phyloP scores from a whole-genome alignment of 2,888 invertebrate genomes.

The Ctena decussata region DNA sequence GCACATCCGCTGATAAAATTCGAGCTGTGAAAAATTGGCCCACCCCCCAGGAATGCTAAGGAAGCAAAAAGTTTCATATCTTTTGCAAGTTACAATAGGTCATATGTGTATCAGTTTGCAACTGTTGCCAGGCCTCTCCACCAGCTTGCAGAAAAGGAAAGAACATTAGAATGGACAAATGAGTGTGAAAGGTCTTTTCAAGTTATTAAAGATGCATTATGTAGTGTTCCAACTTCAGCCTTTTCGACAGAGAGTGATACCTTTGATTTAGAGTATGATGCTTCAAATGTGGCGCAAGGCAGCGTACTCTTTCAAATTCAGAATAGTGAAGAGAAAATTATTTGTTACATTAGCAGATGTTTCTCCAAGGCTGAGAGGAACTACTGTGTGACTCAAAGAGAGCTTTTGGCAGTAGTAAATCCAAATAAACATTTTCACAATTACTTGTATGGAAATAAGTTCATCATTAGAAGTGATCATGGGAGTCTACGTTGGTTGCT shows the following conservation, averaged over 20 bases:
- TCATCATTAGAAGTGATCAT: conserved; percentile 44
- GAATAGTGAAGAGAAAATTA: conserved; percentile 35
- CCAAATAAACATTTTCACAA: conserved; percentile 28
- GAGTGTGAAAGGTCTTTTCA: conserved; percentile 21
- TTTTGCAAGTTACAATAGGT: conserved; percentile 51
- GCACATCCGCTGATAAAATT: conserved; percentile 26
- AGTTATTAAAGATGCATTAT: conserved; percentile 17
- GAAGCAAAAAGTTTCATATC: conserved; percentile 45
- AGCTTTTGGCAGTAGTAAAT: conserved; percentile 31
- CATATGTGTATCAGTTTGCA: conserved; percentile 40
- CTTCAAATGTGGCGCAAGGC: conserved; percentile 12
- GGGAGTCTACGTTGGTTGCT: conserved; percentile 33
- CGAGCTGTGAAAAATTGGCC: conserved; percentile 36
- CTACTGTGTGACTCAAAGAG: conserved; percentile 42
- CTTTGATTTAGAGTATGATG: conserved; percentile 39
- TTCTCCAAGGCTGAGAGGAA: conserved; percentile 27
- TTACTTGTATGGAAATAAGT: conserved; percentile 28
- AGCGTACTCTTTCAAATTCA: conserved; percentile 28
- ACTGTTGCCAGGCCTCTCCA: conserved; percentile 31
- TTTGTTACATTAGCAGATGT: conserved; percentile 35
- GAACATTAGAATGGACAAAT: conserved; percentile 31
- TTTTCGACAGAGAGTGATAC: conserved; percentile 31
- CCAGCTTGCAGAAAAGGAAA: conserved; percentile 19
- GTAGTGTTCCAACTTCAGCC: conserved; percentile 27
- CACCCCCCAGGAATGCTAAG: conserved; percentile 36